Conservation (phyloP, 2,888 invertebrate genomes). For the Euzophera pinguis region DNA sequence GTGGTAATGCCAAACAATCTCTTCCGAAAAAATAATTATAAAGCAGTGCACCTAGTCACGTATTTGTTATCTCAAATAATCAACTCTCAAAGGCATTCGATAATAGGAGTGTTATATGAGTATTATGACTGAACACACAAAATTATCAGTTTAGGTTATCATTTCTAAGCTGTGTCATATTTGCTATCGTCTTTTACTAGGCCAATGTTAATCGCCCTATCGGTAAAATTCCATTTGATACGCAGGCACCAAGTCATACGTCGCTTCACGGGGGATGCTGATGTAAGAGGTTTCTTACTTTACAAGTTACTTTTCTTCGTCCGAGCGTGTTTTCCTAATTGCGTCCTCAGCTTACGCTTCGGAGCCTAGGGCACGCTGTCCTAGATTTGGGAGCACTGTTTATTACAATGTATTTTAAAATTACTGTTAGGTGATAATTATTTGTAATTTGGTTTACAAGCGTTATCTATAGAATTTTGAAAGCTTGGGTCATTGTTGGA, state of each 20-base stretch:
- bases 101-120: not conserved
- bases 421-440: no score
- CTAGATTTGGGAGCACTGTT: no score
- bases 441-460: no score
- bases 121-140: constrained; percentile 11
- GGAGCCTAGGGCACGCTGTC: no score
- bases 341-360: no score
- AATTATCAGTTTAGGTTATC: constrained; percentile 30
- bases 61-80: constrained; percentile 10
- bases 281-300: no score
- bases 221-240: not conserved
- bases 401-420: no score
- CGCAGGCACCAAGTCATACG: not conserved
- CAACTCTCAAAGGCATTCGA: not conserved
- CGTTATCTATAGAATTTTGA: no score
- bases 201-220: constrained; percentile 36
- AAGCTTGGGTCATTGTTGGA: no score
- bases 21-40: not conserved
- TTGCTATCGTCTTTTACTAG: constrained; percentile 40
- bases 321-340: no score
- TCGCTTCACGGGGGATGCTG: not conserved
- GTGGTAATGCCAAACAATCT: no score
- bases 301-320: no score
- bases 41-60: not conserved
- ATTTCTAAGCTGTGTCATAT: constrained; percentile 28